Percentiles rank a stretch among this genome's conserved stretches.
phyloP scores from a whole-genome alignment of 2,888 invertebrate species.

The Eilema caniola region DNA sequence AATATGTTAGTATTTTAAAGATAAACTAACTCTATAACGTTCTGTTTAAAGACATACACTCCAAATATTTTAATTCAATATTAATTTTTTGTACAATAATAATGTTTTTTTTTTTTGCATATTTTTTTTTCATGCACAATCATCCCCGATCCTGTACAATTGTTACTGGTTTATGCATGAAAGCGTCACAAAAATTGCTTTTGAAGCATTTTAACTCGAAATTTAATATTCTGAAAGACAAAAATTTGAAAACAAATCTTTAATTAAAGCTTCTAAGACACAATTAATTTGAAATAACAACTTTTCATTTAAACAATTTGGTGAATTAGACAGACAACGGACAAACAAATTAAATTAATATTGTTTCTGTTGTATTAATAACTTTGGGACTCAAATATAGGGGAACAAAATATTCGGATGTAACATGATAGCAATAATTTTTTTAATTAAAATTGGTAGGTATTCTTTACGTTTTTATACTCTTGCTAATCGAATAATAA shows the following conservation, averaged over 20 bases:
- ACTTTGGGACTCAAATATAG: neutral
- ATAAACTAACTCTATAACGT: too few relatives aligned
- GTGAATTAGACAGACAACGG: slow-evolving; percentile 10
- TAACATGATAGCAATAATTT: too few relatives aligned
- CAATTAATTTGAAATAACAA: slow-evolving; percentile 28
- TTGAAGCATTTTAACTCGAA: neutral
- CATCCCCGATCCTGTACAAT: neutral
- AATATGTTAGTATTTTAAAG: too few relatives aligned
- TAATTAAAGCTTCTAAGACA: slow-evolving; percentile 14
- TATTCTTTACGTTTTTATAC: too few relatives aligned
- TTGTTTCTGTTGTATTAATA: slow-evolving; percentile 6
- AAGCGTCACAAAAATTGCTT: neutral
- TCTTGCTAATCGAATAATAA: too few relatives aligned
- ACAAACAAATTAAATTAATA: slow-evolving; percentile 8
- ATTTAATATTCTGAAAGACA: neutral
- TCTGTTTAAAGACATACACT: too few relatives aligned
- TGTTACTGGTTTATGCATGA: neutral
- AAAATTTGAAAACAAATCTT: neutral
- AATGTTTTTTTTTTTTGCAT: too few relatives aligned
- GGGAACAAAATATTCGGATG: neutral
- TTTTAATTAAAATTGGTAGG: too few relatives aligned
- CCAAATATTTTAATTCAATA: too few relatives aligned
- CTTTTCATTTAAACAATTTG: slow-evolving; percentile 24
- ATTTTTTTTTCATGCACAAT: neutral
- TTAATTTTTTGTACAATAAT: too few relatives aligned